Conservation (phyloP, 2,797 vertebrate genomes). For the Sorex maritimensis region DNA sequence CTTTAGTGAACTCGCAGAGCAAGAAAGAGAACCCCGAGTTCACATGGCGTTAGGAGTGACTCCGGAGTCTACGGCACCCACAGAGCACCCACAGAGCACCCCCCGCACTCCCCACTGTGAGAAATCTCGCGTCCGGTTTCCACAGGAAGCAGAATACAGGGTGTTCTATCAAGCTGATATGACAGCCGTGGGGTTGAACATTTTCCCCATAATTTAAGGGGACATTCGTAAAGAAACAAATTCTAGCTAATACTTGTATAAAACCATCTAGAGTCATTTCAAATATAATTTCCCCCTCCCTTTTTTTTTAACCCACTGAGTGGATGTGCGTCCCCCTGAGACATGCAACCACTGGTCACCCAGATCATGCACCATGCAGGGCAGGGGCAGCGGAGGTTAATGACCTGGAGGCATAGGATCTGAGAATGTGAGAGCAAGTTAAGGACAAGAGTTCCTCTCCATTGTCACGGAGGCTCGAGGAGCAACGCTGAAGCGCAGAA, state of each 20-base stretch:
- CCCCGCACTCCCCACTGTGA: slow-evolving; percentile 25
- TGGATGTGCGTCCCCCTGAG: slow-evolving; percentile 13
- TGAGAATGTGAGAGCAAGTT: slow-evolving; percentile 94
- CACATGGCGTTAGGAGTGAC: background rate
- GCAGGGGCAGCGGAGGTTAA: slow-evolving; percentile 92
- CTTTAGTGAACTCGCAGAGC: background rate
- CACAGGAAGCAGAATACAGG: slow-evolving; percentile 49
- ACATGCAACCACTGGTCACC: slow-evolving; percentile 88
- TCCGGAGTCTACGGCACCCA: slow-evolving; percentile 1
- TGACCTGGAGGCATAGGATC: slow-evolving; percentile 94
- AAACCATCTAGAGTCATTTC: slow-evolving; percentile 40
- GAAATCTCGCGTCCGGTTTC: slow-evolving; percentile 23
- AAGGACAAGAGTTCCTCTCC: slow-evolving; percentile 94
- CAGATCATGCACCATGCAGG: slow-evolving; percentile 91
- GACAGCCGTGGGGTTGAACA: slow-evolving; percentile 10
- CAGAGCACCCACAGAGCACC: slow-evolving; percentile 31
- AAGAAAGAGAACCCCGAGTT: slow-evolving; percentile 42
- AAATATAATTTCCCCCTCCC: slow-evolving; percentile 53
- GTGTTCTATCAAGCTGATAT: slow-evolving; percentile 33
- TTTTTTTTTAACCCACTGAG: slow-evolving; percentile 1
- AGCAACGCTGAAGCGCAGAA: slow-evolving; percentile 92
- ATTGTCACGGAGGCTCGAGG: slow-evolving; percentile 93
- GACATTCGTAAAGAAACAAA: slow-evolving; percentile 60
- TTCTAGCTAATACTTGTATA: slow-evolving; percentile 44
- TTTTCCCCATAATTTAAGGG: slow-evolving; percentile 45